A percentile compares a stretch with the other conserved stretches of the same genome.
Evolutionary conservation across 2,888 invertebrate genomes (phyloP).

Genomic region (Rhorus exstirpatorius): DNA sequence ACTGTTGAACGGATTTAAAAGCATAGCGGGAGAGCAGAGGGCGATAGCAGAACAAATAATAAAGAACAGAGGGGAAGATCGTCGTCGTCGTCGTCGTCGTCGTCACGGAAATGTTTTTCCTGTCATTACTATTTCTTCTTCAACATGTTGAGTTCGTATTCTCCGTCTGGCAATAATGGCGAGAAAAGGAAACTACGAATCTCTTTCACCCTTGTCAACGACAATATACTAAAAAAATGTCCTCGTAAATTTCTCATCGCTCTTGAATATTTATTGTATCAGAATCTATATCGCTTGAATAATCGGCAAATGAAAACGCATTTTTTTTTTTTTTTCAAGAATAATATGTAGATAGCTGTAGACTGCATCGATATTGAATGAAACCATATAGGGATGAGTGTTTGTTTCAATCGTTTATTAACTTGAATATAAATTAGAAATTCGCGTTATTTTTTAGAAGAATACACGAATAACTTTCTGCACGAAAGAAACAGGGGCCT

Average conservation of each 20-base stretch:
- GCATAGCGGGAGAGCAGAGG: conserved; percentile 15
- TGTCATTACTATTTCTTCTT: conserved; percentile 54
- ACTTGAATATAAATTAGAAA: too few relatives aligned
- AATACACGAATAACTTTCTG: too few relatives aligned
- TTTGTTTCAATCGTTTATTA: too few relatives aligned
- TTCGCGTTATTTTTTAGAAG: too few relatives aligned
- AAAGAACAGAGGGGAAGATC: conserved; percentile 36
- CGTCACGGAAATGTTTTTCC: conserved; percentile 64
- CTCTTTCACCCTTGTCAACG: conserved; percentile 6
- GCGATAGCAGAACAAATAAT: conserved; percentile 43
- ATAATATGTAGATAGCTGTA: too few relatives aligned
- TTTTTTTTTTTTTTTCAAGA: too few relatives aligned
- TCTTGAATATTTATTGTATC: conserved; percentile 16
- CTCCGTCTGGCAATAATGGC: conserved; percentile 4
- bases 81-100: too few relatives aligned
- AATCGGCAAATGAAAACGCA: too few relatives aligned
- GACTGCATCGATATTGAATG: too few relatives aligned
- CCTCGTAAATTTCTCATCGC: conserved; percentile 27
- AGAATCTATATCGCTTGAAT: too few relatives aligned
- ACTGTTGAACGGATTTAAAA: conserved; percentile 36
- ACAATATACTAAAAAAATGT: conserved; percentile 4
- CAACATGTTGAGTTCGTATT: not conserved
- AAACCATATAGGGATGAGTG: too few relatives aligned
- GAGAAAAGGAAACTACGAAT: conserved; percentile 1
- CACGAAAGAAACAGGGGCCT: too few relatives aligned